These are phyloP conservation scores for Mellivora capensis DNA, from an alignment of 2,113 vertebrate genomes.

Conservation along the genomic window DNA sequence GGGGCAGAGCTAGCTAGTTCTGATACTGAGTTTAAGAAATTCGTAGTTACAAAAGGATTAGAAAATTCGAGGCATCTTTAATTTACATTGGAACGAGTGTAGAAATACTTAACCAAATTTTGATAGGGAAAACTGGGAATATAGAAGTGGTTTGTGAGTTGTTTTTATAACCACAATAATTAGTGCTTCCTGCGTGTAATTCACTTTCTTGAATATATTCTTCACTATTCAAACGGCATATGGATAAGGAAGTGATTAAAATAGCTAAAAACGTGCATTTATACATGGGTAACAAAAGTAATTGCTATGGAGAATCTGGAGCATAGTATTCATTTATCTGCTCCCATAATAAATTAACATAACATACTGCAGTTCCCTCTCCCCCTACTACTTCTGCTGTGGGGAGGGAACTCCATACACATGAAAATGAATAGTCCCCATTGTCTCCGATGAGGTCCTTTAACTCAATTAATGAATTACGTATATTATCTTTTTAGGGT, in stretches of 20 bases:
- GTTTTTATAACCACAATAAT: not conserved
- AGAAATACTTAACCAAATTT: not conserved
- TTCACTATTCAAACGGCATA: not conserved
- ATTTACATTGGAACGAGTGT: not conserved
- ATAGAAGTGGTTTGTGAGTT: not conserved
- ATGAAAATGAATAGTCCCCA: not conserved
- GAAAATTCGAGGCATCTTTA: not conserved
- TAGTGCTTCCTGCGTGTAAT: not conserved
- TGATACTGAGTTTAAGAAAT: not conserved
- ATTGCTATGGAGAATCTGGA: not conserved
- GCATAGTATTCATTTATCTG: not conserved
- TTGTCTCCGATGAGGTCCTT: not conserved
- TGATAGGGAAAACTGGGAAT: not conserved
- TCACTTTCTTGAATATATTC: not conserved
- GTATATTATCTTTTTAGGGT: not conserved
- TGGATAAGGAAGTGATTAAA: not conserved
- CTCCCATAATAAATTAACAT: not conserved
- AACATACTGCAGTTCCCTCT: not conserved
- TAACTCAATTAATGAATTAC: not conserved
- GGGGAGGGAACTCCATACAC: not conserved
- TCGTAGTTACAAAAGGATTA: not conserved
- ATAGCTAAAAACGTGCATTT: not conserved
- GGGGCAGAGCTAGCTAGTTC: not conserved
- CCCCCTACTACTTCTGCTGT: not conserved
- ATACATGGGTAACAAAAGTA: not conserved